Conservation (phyloP, 2,113 vertebrate genomes). For the Vimba vimba region DNA sequence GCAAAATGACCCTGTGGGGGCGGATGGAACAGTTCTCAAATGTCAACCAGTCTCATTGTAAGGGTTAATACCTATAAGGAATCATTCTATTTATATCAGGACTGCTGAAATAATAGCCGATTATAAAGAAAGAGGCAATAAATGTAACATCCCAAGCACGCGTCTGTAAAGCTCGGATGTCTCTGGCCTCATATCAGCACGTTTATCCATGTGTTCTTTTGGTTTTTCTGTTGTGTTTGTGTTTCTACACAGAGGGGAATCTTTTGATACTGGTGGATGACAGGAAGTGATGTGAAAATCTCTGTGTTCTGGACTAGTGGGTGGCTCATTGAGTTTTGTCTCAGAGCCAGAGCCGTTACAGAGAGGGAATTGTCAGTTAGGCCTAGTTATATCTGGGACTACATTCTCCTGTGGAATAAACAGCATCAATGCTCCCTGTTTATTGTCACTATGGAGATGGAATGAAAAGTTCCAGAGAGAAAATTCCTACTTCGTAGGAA, state of each 20-base stretch:
- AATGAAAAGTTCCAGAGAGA: conserved; percentile 28
- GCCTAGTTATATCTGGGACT: conserved; percentile 33
- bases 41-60: neutral
- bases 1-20: neutral
- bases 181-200: neutral
- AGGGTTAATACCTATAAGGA: neutral
- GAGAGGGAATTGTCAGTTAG: conserved; percentile 27
- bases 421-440: conserved; percentile 28
- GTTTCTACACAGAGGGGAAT: conserved; percentile 1
- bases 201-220: neutral
- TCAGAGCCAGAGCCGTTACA: conserved; percentile 13
- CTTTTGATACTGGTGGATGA: conserved; percentile 9
- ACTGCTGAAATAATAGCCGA: neutral
- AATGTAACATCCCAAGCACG: neutral
- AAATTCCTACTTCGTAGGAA: conserved; percentile 29
- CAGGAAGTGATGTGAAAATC: conserved; percentile 52
- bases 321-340: neutral
- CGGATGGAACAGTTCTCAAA: neutral
- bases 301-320: conserved; percentile 29
- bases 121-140: neutral
- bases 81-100: neutral
- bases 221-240: conserved; percentile 1
- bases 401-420: conserved; percentile 40
- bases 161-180: neutral
- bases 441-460: conserved; percentile 36